Evolutionary conservation across 2,113 vertebrate genomes (phyloP).

Genomic region (Motacilla alba): DNA sequence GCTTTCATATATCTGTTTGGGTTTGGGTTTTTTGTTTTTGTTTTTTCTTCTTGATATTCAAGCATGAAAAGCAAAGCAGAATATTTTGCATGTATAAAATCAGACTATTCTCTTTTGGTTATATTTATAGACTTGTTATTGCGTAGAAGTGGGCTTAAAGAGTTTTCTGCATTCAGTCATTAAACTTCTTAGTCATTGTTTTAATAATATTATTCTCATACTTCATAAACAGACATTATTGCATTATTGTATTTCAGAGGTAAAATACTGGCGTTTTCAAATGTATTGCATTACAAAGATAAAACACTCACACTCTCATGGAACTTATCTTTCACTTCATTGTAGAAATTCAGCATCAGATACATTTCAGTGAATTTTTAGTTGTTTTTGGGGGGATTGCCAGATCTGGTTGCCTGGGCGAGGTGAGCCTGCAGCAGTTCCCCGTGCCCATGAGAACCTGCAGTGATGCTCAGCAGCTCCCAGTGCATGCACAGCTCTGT

Average conservation of each 20-base stretch:
- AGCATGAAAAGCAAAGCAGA: neutral
- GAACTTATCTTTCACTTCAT: neutral
- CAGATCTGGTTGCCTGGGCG: neutral
- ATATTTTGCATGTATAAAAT: neutral
- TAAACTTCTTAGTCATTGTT: neutral
- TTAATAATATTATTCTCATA: neutral
- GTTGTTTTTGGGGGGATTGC: neutral
- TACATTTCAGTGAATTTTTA: neutral
- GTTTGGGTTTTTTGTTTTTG: neutral
- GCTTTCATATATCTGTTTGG: neutral
- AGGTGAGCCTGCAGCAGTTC: neutral
- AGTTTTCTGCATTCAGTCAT: neutral
- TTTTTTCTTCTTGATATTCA: neutral
- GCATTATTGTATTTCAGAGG: neutral
- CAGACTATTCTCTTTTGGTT: neutral
- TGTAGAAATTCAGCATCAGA: neutral
- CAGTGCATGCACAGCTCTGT: neutral
- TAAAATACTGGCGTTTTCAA: neutral
- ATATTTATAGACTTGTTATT: neutral
- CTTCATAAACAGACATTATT: neutral
- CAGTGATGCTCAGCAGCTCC: neutral
- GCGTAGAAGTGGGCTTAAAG: neutral
- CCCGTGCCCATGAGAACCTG: accelerated
- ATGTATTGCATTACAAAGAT: neutral
- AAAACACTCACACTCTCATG: neutral